Base-by-base conservation (phyloP, 2,888 invertebrate genomes). In the Pristionchus japonicus region DNA sequence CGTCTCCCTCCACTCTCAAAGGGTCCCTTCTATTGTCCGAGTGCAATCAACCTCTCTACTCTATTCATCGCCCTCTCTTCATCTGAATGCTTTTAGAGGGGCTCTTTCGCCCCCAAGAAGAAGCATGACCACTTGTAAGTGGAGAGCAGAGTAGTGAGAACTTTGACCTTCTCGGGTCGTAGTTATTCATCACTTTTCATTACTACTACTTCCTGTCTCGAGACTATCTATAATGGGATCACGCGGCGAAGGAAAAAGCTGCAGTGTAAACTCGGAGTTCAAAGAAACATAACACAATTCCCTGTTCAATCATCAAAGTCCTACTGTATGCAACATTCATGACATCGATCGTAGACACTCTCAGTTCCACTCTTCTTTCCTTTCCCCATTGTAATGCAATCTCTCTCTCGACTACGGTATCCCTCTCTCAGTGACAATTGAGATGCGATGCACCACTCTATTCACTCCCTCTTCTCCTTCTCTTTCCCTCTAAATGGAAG, bases 21-120 rank as follows among this genome's bases (percentile, higher is more conserved):
- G 17, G 1, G 40, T 31, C 40, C 11, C 74, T 31, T 31, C 74
- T 49, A 20, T 82, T 82, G 82, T 82, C 23, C 49, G 7, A 49
- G 40, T 49, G 47, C 82, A 82, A 52, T 49, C 52, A 49, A 82
- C 52, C 27, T 49, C 31, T 31, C 13, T 34, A 31, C 70, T 74
- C 70, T 15, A 67, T 67, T 31, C 52, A 52, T 52, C 52, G 52
- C 13, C 52, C 17, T 52, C 52, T 52, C 52, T 17, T 64, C 64
- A 74, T 74, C 74, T 34, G 40, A 40, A 74, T 40, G 27, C 82
- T 82, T 49, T 49, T 49, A 52, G 47, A 49, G 49, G 77, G 67
- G 67, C 74, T 40, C 74, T 82, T 49, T 49, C 31, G 67, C 31
- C 67, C 57, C 61, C 27, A 23, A 61, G 61, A 27, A 27, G n/a